A percentile compares a stretch with the other conserved stretches of the same genome.
These are phyloP conservation scores for Naja naja DNA, from an alignment of 2,113 vertebrate species.

Conservation along the genomic window DNA sequence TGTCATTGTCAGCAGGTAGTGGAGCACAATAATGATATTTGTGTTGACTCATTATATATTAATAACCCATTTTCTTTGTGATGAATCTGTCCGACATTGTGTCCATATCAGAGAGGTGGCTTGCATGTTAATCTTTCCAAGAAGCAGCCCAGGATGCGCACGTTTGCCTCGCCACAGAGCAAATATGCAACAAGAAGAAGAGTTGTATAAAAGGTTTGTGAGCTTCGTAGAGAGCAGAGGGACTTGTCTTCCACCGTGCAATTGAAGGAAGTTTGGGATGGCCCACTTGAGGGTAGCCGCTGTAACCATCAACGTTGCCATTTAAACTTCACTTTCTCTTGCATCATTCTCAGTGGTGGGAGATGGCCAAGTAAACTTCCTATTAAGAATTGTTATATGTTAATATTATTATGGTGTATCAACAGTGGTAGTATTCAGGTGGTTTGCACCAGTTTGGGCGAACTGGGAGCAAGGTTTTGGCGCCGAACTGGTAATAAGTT, in stretches of 20 bases:
- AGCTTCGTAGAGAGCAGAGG: fast-evolving
- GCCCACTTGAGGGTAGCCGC: not conserved
- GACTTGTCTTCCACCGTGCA: not conserved
- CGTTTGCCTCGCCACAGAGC: fast-evolving
- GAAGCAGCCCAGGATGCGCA: not conserved
- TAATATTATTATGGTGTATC: not conserved
- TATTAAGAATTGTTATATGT: not conserved
- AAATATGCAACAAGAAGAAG: not conserved
- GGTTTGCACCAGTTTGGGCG: no score
- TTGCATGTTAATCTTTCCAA: not conserved
- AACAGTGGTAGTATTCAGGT: no score
- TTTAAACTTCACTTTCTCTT: not conserved
- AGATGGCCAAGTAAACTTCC: not conserved
- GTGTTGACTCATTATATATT: conserved; percentile 22
- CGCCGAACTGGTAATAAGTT: no score
- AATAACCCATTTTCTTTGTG: conserved; percentile 8
- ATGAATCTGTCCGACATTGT: not conserved
- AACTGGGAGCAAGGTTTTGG: no score
- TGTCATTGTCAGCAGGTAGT: conserved; percentile 19
- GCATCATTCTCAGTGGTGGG: no score
- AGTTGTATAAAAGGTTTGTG: fast-evolving
- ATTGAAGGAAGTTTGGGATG: not conserved
- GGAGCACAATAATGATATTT: not conserved
- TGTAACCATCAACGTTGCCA: fast-evolving
- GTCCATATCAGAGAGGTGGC: not conserved